phyloP scores from a whole-genome alignment of 37 sponge, comb jelly and placozoan genomes.

The Axinella damicornis region DNA sequence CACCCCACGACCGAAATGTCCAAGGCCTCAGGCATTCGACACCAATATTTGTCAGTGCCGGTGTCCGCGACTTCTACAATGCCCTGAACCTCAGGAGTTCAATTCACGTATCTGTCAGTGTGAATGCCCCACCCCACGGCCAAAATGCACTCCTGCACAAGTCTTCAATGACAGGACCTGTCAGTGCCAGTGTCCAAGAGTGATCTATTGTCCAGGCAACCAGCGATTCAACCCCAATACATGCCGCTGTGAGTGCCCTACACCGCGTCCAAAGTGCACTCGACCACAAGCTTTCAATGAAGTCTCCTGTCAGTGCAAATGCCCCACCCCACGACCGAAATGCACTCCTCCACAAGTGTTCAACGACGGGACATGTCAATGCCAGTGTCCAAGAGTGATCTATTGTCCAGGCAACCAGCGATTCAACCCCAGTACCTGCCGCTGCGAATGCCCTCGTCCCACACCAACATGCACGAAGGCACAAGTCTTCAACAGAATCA shows the following conservation, averaged over 20 bases:
- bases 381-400: constrained; percentile 28
- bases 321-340: not conserved
- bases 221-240: constrained; percentile 35
- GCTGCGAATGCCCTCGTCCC: constrained; percentile 37
- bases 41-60: constrained; percentile 29
- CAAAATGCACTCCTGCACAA: constrained; percentile 31
- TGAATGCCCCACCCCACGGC: constrained; percentile 32
- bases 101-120: constrained; percentile 44
- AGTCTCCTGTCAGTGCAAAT: constrained; percentile 42
- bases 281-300: constrained; percentile 10
- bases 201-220: constrained; percentile 8
- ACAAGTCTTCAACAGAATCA: not conserved
- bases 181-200: constrained; percentile 16
- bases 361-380: constrained; percentile 17
- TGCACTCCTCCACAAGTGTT: not conserved
- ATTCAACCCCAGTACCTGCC: constrained; percentile 27
- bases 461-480: not conserved
- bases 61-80: constrained; percentile 4
- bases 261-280: not conserved
- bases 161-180: constrained; percentile 12
- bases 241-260: constrained; percentile 37
- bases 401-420: constrained; percentile 12
- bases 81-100: not conserved
- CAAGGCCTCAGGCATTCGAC: not conserved
- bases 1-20: not conserved